Evolutionary conservation across 2,888 invertebrate genomes (phyloP), one percentile per base, ranked within the genome.

Genomic region (Mythimna lalbum): DNA sequence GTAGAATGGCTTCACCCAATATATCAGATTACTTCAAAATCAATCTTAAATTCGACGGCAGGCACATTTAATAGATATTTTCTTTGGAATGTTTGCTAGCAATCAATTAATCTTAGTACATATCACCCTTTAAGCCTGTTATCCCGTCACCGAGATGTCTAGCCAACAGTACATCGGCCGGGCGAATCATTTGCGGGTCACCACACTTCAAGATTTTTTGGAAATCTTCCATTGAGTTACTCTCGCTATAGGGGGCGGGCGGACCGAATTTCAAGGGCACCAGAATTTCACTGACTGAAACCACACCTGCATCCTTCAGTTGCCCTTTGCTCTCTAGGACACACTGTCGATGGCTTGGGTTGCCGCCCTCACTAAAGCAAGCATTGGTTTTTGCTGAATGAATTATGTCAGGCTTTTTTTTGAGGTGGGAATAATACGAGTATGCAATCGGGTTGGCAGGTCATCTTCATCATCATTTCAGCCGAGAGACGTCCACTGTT

Each of bases 141-240:
- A 39, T 53, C 61, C 50, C 19, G 60, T 68, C 60, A 60, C 47
- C 47, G 27, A 50, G 43, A 55, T 62, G 64, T 69, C 76, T 81
- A 47, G 62, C 23, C 39, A 39, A 60, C 55, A 55, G 80, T 67
- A 80, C 61, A 61, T 70, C 63, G 75, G 68, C 53, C 66, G 68
- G 62, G 50, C 47, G 7, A 80, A 80, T 62, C 76, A 59, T 75
- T 71, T 50, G 60, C 56, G 39, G 62, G 59, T 80, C 66, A 64
- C 65, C 23, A 47, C 36, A 69, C 62, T 50, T 39, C 3, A 39
- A 14, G 0, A 3, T 39, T 39, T 39, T 39, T 39, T 39, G 4
- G 14, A 14, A 14, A 39, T 39, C 39, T 39, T 14, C 14, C 14
- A 39, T 14, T 14, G 39, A 39, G 0, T 39, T 39, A 27, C 14